Base-by-base conservation (phyloP, 2,888 invertebrate genomes). In the Cybosia mesomella region DNA sequence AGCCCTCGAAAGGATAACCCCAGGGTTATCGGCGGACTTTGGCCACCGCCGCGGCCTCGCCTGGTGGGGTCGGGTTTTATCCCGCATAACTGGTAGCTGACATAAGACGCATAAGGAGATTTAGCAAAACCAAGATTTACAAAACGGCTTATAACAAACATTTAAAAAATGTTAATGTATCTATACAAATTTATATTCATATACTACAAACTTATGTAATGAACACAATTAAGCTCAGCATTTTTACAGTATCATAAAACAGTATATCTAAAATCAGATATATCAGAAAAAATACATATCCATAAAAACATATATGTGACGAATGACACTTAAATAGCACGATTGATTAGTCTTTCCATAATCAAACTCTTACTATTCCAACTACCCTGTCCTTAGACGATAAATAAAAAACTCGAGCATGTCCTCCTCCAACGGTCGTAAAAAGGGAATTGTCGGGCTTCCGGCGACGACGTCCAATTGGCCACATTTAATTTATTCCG, bases 401-500 rank as follows among this genome's bases (percentile, higher is more conserved):
- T 73, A 80, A 80, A 77, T 79, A 79, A 79, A 73, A 68, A 74
- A 73, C 57, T 67, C 64, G 4, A 69, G 54, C 55, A 71, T 73
- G 74, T 79, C 68, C 72, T 79, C 68, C 72, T 34, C 67, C 34
- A 63, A 69, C 64, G 39, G 66, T 76, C 74, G 83, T 82, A 76
- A 79, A 81, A 72, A 55, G 67, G 62, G 72, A 73, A 67, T 70
- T 43, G 63, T 53, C 58, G 55, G 55, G 66, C 69, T 76, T 74
- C 76, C 75, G 70, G 68, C 66, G 68, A 70, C 69, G 70, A 72
- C 67, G 68, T 69, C 71, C 73, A 73, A 74, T 73, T 71, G 77
- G 71, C 68, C 65, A 58, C 70, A 64, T 79, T 83, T 80, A 80
- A 83, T 83, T 82, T 76, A 80, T 77, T 74, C 76, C 68, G 70